Base-by-base conservation (phyloP, 2,113 vertebrate genomes). In the Actenoides hombroni region DNA sequence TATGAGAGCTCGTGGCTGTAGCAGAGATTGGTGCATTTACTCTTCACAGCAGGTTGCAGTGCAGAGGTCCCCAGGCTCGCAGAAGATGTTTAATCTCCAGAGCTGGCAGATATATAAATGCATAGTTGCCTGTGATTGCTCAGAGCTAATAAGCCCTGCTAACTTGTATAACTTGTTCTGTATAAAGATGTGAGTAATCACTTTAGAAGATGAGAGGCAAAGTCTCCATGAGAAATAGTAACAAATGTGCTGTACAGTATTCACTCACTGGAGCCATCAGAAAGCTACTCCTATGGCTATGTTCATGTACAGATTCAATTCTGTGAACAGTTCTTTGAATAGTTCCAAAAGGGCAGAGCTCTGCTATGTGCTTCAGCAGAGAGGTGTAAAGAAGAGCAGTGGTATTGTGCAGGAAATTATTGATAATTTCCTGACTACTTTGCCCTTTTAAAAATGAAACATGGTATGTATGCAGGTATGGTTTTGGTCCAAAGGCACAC, bases 1-100 rank as follows among this genome's bases (percentile, higher is more conserved):
- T 56, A 26, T 0, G 1, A 40, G 25, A 74, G 16, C 23, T 61
- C 76, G 49, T 23, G 25, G 53, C 14, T 1, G 0, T 17, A 31
- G 2, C 6, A n/a, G 67, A 64, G 28, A n/a, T 3, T 16, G 20
- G 10, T 73, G 48, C 44, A 54, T 77, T 83, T 80, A 33, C 46
- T 67, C 54, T 80, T 28, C 28, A 18, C 49, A 49, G 35, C n/a
- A 76, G 31, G 19, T 37, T 88, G 63, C 49, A 49, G 13, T 17
- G 28, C 48, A 70, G 79, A 51, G 60, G 28, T 57, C 31, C 17
- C 19, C 40, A 90, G 11, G 26, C 18, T 40, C 53, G 8, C 24
- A 63, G 44, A 81, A 59, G 20, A 53, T 13, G 29, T 76, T 73
- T 69, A 16, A 88, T 48, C 17, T 70, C 31, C 18, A 54, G 46